Evolutionary conservation across 2,888 invertebrate genomes (phyloP).

Genomic region (Ophion ventricosus): DNA sequence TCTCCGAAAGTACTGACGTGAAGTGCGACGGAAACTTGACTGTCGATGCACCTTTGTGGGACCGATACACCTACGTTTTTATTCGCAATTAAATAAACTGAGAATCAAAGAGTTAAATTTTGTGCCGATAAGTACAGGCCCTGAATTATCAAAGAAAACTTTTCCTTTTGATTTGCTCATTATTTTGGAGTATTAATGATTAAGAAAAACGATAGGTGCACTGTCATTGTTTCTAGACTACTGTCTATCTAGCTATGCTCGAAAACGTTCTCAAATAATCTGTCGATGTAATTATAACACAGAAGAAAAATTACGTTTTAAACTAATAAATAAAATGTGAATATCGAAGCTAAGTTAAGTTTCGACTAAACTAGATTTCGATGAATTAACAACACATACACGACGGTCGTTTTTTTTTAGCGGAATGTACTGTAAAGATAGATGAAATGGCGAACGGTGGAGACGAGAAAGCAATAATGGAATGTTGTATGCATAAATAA

Average conservation of each 20-base stretch:
- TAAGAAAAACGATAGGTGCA: neutral
- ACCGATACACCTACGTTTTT: neutral
- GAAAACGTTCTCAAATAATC: neutral
- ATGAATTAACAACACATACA: slow-evolving; percentile 35
- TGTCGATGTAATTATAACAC: neutral
- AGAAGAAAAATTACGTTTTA: slow-evolving; percentile 3
- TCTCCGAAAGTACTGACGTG: slow-evolving; percentile 1
- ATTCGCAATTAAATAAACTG: neutral
- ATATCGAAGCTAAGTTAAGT: slow-evolving; percentile 31
- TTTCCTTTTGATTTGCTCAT: neutral
- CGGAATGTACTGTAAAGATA: slow-evolving; percentile 22
- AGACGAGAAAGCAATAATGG: slow-evolving; percentile 18
- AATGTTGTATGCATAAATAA: slow-evolving; percentile 5
- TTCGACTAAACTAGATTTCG: slow-evolving; percentile 68
- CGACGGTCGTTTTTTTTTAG: neutral
- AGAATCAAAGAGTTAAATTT: neutral
- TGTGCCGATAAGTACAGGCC: neutral
- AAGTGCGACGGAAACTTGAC: neutral
- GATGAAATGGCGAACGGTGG: slow-evolving; percentile 39
- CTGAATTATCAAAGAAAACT: neutral
- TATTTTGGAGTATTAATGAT: neutral
- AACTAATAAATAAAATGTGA: neutral
- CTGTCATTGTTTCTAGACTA: neutral
- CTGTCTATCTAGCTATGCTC: neutral
- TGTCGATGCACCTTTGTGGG: neutral